A percentile compares a stretch with the other conserved stretches of the same genome.
phyloP scores from a whole-genome alignment of 2,888 invertebrate genomes.

The Hydroisotoma schaefferi region DNA sequence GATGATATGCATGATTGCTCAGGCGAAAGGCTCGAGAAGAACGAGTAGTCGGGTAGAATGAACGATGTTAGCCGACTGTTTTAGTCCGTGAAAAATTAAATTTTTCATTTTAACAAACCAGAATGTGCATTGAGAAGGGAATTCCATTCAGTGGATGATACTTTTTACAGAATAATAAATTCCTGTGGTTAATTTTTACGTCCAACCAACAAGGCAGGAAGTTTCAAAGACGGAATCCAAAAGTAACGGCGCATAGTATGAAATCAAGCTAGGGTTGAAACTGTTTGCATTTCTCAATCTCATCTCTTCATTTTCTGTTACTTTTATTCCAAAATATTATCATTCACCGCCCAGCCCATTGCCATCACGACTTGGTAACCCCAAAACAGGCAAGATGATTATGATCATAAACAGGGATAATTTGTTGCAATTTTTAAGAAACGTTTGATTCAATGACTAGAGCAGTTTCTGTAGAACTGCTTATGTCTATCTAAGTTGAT shows the following conservation, averaged over 20 bases:
- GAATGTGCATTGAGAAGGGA: conserved; percentile 40
- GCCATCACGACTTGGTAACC: too few species aligned
- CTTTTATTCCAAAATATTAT: too few species aligned
- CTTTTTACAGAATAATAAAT: conserved; percentile 49
- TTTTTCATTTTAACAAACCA: conserved; percentile 48
- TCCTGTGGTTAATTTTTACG: conserved; percentile 48
- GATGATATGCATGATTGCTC: conserved; percentile 50
- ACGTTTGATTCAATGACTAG: too few species aligned
- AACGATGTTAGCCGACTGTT: conserved; percentile 47
- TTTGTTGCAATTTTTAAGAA: too few species aligned
- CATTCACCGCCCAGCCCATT: too few species aligned
- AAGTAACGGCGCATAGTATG: conserved; percentile 45
- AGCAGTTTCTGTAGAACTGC: too few species aligned
- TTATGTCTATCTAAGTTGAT: too few species aligned
- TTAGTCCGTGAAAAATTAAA: conserved; percentile 49
- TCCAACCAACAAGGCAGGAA: too few species aligned
- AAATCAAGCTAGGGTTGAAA: conserved; percentile 46
- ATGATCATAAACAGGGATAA: too few species aligned
- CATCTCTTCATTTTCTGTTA: too few species aligned
- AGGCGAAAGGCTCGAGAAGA: conserved; percentile 46
- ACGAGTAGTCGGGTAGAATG: conserved; percentile 45
- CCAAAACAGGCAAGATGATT: too few species aligned
- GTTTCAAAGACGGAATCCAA: conserved; percentile 33
- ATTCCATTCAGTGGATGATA: conserved; percentile 48
- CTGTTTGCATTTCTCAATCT: conserved; percentile 43